Base-by-base conservation (phyloP, 1,140 invertebrate species). In the Leptopilina clavipes region DNA sequence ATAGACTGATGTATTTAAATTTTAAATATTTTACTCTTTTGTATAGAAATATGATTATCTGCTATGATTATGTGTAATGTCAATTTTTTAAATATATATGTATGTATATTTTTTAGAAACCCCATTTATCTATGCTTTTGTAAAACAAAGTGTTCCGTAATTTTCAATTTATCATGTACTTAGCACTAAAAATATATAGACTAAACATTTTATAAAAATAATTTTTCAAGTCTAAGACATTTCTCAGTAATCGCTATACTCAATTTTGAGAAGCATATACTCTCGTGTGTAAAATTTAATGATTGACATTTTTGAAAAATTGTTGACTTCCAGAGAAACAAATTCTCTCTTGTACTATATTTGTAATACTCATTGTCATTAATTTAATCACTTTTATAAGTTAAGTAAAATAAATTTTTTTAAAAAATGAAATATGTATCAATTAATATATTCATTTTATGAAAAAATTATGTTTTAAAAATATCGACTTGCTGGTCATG, bases 1-100 rank as follows among this genome's bases (percentile, higher is more conserved):
- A 37, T 31, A 73, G 25, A 45, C 25, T 48, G 25, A 65, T 65
- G 18, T 14, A 65, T 37, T 65, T 65, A 65, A 31, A 65, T 65
- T n/a, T n/a, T n/a, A n/a, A n/a, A n/a, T 14, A 65, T 65, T 65
- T 12, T 65, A 11, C 0, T 25, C 11, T 14, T 25, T 19, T 22
- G 18, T 59, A 59, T 31, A 31, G 5, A 2, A 31, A 31, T 31
- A 31, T 2, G 25, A 31, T 5, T 31, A 31, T 31, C 25, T 31
- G 25, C 25, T 31, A 31, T 31, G 25, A 31, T 19, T n/a, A 19
- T 22, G 2, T 22, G 9, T 44, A 44, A 14, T 9, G 43, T 31
- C 25, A 31, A 31, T 31, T 1, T 31, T 31, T 31, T 31, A 31
- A n/a, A n/a, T n/a, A n/a, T n/a, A n/a, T n/a, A n/a, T 31, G 6